A percentile compares a stretch with the other conserved stretches of the same genome.
phyloP scores from a whole-genome alignment of 2,113 vertebrate genomes.

The Cepphus grylle region DNA sequence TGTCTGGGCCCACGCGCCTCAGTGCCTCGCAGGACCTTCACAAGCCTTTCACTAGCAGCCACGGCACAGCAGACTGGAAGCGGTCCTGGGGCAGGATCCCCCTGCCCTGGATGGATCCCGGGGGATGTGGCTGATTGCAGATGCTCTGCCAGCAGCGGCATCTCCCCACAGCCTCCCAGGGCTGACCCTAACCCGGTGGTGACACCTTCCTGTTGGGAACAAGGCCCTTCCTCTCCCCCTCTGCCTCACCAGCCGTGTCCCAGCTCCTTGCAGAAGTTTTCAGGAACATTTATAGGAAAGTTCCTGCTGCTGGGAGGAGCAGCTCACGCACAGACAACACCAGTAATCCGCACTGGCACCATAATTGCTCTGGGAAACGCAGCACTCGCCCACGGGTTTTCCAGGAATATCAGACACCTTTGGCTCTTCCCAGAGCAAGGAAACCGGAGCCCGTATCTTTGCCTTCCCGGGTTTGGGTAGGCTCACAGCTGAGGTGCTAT shows the following conservation, averaged over 20 bases:
- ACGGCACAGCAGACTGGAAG: not conserved
- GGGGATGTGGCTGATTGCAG: no score
- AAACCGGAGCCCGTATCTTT: not conserved
- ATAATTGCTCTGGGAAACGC: not conserved
- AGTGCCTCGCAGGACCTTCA: fast-evolving
- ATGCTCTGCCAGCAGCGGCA: not conserved
- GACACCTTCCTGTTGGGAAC: fast-evolving
- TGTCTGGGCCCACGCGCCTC: not conserved
- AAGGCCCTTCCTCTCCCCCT: not conserved
- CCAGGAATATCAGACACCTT: not conserved
- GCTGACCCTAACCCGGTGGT: not conserved
- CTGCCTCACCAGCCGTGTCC: fast-evolving
- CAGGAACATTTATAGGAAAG: not conserved
- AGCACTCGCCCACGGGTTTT: not conserved
- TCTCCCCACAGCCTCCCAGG: not conserved
- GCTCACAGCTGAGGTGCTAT: not conserved
- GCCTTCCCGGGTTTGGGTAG: no score
- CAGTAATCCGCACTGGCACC: not conserved
- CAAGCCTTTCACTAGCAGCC: not conserved
- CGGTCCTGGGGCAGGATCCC: not conserved
- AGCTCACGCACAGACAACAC: not conserved
- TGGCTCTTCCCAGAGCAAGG: not conserved
- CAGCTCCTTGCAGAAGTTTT: not conserved
- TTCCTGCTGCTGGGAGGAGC: not conserved
- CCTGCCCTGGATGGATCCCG: not conserved